These are phyloP conservation scores for Cardiocondyla obscurior DNA, from an alignment of 1,140 invertebrate genomes.

Conservation along the genomic window DNA sequence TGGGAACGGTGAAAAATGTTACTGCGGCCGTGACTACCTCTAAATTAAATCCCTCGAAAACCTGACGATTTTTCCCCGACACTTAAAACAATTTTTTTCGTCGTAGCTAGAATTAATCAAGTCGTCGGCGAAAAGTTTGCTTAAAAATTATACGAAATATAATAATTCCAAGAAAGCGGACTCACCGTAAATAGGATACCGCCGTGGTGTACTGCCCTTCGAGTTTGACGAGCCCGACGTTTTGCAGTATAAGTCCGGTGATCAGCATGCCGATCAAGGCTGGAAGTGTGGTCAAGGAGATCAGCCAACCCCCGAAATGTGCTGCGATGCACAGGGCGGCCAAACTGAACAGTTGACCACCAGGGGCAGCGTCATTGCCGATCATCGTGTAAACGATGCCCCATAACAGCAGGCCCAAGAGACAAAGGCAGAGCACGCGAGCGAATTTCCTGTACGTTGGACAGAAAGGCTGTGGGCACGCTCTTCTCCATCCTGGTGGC, in stretches of 20 bases:
- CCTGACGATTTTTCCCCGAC: not conserved
- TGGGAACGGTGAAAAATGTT: too few relatives aligned
- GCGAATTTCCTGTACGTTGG: constrained; percentile 91
- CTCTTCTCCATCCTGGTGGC: constrained; percentile 89
- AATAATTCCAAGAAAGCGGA: not conserved
- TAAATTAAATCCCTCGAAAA: not conserved
- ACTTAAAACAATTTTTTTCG: not conserved
- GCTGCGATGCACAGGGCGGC: constrained; percentile 90
- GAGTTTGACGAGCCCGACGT: constrained; percentile 90
- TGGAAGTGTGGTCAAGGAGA: constrained; percentile 91
- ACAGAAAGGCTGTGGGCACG: constrained; percentile 92
- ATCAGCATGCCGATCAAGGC: constrained; percentile 94
- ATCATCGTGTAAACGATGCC: constrained; percentile 89
- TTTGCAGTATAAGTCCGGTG: constrained; percentile 91
- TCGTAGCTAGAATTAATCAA: not conserved
- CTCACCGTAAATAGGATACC: constrained; percentile 88
- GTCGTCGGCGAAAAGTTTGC: not conserved
- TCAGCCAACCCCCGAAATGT: constrained; percentile 91
- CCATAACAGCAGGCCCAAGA: constrained; percentile 91
- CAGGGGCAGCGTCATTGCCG: constrained; percentile 89
- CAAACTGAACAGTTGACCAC: constrained; percentile 92
- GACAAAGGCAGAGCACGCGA: constrained; percentile 87
- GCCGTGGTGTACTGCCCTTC: constrained; percentile 86
- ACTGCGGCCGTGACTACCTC: too few relatives aligned
- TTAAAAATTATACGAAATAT: not conserved